Conservation (phyloP, 2,797 vertebrate genomes). For the Gymnothorax javanicus region DNA sequence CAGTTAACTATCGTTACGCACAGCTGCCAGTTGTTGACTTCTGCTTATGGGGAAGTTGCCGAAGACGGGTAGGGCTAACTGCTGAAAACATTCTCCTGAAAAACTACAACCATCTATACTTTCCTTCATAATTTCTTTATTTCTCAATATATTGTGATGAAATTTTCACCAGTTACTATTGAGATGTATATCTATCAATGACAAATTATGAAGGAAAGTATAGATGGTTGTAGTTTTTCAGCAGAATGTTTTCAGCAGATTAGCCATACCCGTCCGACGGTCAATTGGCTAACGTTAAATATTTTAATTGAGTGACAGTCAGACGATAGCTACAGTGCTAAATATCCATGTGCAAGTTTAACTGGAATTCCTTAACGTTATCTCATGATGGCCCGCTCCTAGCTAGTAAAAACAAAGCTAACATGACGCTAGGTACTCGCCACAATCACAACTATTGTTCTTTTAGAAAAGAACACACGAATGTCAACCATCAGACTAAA, state of each 20-base stretch:
- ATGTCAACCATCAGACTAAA: not conserved
- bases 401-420: not conserved
- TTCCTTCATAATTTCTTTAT: too few species aligned
- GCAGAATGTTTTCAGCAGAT: too few species aligned
- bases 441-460: not conserved
- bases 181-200: too few species aligned
- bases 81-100: too few species aligned
- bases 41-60: not conserved
- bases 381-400: constrained; percentile 1
- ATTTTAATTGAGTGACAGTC: too few species aligned
- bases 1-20: not conserved
- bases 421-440: not conserved
- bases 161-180: too few species aligned
- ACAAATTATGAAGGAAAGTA: too few species aligned
- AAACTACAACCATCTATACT: too few species aligned
- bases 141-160: too few species aligned
- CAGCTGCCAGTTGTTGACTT: not conserved
- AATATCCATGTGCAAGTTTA: not conserved
- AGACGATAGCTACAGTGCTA: not conserved
- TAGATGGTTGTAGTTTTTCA: too few species aligned
- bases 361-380: not conserved
- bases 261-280: too few species aligned
- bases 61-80: too few species aligned
- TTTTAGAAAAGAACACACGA: not conserved
- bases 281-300: not conserved